Conservation (phyloP, 2,888 invertebrate genomes). For the Phasia obesa region DNA sequence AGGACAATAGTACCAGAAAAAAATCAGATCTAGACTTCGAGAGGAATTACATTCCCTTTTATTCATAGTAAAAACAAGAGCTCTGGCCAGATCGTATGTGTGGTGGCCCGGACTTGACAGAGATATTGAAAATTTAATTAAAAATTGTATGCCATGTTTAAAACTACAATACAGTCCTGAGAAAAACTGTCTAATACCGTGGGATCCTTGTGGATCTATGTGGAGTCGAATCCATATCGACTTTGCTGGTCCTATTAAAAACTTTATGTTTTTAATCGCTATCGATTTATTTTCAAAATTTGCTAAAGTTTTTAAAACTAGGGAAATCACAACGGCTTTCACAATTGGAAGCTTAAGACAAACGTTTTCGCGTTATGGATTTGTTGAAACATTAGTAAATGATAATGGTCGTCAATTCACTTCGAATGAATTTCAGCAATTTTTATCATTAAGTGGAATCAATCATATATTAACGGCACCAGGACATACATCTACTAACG, state of each 20-base stretch:
- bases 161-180: constrained; percentile 65
- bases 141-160: constrained; percentile 61
- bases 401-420: constrained; percentile 68
- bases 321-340: constrained; percentile 62
- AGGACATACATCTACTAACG: constrained; percentile 69
- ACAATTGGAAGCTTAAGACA: constrained; percentile 60
- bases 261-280: constrained; percentile 60
- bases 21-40: constrained; percentile 8
- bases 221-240: constrained; percentile 67
- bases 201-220: constrained; percentile 48
- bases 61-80: constrained; percentile 59
- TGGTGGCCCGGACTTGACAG: constrained; percentile 68
- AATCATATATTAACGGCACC: constrained; percentile 67
- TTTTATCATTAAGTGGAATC: constrained; percentile 32
- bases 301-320: constrained; percentile 70
- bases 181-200: constrained; percentile 63
- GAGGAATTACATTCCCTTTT: constrained; percentile 38
- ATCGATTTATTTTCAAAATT: constrained; percentile 69
- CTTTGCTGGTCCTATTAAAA: constrained; percentile 67
- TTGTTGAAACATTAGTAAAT: constrained; percentile 58
- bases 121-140: constrained; percentile 61
- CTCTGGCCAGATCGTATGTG: constrained; percentile 57
- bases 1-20: constrained; percentile 40
- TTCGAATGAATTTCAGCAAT: constrained; percentile 50
- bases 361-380: constrained; percentile 62